Conservation (phyloP, 1,140 invertebrate genomes). For the Drosophila burlai region DNA sequence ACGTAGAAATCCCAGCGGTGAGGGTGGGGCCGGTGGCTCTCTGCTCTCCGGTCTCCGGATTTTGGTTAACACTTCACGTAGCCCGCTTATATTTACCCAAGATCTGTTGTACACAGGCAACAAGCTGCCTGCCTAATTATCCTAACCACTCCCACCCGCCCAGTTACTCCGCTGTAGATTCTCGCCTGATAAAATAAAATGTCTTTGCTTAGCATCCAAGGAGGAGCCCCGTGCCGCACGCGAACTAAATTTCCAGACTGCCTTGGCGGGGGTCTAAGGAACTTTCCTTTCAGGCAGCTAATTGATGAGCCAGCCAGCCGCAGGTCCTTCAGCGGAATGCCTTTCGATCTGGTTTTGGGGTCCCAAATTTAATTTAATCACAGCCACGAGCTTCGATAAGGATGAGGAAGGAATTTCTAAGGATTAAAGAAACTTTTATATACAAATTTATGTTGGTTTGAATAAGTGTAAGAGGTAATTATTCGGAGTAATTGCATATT, state of each 20-base stretch:
- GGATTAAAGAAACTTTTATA: background rate
- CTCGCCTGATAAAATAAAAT: conserved; percentile 68
- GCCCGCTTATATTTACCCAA: conserved; percentile 43
- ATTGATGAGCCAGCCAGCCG: conserved; percentile 36
- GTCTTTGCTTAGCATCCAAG: conserved; percentile 45
- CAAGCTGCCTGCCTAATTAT: conserved; percentile 43
- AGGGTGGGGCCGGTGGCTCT: background rate
- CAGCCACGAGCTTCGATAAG: conserved; percentile 1
- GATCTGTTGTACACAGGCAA: conserved; percentile 43
- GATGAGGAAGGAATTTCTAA: background rate
- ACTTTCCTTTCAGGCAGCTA: conserved; percentile 54
- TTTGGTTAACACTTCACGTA: conserved; percentile 63
- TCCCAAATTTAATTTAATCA: conserved; percentile 59
- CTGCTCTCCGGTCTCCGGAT: conserved; percentile 21
- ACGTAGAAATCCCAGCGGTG: conserved; percentile 36
- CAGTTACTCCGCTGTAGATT: conserved; percentile 21
- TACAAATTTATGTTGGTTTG: background rate
- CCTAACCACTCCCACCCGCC: conserved; percentile 3
- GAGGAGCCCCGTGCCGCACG: conserved; percentile 32
- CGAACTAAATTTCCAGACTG: conserved; percentile 46
- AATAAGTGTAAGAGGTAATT: background rate
- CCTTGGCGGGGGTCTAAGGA: conserved; percentile 28
- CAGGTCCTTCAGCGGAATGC: conserved; percentile 28
- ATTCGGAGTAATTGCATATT: background rate
- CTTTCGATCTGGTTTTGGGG: conserved; percentile 32